These are phyloP conservation scores for Cataglyphis altisquamis DNA, from an alignment of 2,888 invertebrate genomes.

Conservation along the genomic window DNA sequence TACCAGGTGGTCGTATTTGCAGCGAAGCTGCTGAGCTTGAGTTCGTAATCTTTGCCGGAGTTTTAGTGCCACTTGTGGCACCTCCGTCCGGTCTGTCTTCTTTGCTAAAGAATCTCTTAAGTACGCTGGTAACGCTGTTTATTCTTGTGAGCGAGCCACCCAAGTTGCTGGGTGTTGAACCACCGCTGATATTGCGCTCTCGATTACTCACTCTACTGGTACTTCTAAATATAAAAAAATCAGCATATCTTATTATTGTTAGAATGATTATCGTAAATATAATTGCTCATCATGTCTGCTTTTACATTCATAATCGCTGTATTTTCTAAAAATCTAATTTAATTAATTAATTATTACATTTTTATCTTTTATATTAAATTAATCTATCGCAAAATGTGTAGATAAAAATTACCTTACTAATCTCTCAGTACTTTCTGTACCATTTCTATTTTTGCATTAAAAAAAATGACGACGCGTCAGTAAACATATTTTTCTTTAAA, in stretches of 20 bases:
- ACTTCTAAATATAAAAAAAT: constrained; percentile 75
- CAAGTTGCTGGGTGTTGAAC: constrained; percentile 83
- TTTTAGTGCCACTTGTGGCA: constrained; percentile 83
- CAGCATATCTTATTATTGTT: constrained; percentile 5
- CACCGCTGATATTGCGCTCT: constrained; percentile 81
- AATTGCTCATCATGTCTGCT: neutral
- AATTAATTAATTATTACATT: constrained; percentile 16
- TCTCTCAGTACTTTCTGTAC: constrained; percentile 54
- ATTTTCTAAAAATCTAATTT: neutral
- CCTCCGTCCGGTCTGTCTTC: constrained; percentile 89
- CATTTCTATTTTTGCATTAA: constrained; percentile 61
- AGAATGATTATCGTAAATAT: neutral
- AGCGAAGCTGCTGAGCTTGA: constrained; percentile 82
- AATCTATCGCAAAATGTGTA: neutral
- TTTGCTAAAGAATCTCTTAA: constrained; percentile 92
- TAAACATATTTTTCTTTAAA: neutral
- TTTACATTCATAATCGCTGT: neutral
- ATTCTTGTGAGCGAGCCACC: constrained; percentile 90
- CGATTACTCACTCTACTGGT: constrained; percentile 83
- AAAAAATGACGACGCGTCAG: neutral
- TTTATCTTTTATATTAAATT: neutral
- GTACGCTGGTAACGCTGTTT: constrained; percentile 92
- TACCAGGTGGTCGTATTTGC: constrained; percentile 71
- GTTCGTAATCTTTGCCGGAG: constrained; percentile 86
- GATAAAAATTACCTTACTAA: constrained; percentile 63